These are phyloP conservation scores for Bombus impatiens DNA, from an alignment of 1,140 invertebrate species.

Conservation along the genomic window DNA sequence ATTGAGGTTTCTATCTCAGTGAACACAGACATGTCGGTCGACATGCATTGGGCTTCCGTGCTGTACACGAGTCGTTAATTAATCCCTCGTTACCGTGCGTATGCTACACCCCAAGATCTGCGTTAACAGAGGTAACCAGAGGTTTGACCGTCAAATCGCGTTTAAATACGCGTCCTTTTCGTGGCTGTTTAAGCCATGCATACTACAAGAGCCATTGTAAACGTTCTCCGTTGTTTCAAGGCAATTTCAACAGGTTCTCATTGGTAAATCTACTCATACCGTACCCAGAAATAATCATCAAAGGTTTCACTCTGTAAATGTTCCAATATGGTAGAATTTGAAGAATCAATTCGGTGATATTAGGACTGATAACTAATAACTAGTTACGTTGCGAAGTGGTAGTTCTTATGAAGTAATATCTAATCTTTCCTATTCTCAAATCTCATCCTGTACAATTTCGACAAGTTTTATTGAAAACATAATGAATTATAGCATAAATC, in stretches of 20 bases:
- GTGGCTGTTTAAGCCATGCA: conserved; percentile 49
- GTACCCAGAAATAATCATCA: neutral
- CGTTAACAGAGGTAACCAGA: conserved; percentile 61
- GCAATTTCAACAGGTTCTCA: conserved; percentile 15
- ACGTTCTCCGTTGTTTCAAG: neutral
- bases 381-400: neutral
- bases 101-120: conserved; percentile 62
- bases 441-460: neutral
- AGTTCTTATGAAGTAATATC: neutral
- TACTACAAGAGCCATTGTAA: neutral
- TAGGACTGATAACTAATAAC: neutral
- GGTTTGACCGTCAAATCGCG: conserved; percentile 66
- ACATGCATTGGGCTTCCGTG: conserved; percentile 50
- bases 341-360: neutral
- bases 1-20: conserved; percentile 54
- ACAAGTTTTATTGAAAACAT: neutral
- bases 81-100: conserved; percentile 67
- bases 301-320: neutral
- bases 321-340: neutral
- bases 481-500: neutral
- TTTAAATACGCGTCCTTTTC: conserved; percentile 65
- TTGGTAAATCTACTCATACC: neutral
- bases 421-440: neutral
- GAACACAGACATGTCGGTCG: conserved; percentile 48
- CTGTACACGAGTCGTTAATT: conserved; percentile 70